phyloP scores from a whole-genome alignment of 2,797 vertebrate genomes.

The Urosaurus nigricauda region DNA sequence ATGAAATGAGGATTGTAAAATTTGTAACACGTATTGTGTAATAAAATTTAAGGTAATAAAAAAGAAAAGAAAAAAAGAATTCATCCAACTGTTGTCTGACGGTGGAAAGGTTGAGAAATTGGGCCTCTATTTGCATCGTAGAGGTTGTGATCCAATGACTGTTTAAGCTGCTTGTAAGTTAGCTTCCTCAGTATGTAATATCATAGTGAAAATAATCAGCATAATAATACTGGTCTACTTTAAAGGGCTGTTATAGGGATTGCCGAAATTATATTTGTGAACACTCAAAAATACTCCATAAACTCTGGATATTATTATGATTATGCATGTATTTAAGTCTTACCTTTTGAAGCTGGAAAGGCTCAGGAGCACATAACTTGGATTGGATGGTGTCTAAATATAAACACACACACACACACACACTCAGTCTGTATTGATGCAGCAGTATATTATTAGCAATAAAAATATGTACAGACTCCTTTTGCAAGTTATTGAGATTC shows the following conservation, averaged over 20 bases:
- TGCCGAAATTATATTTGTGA: background rate
- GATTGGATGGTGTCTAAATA: background rate
- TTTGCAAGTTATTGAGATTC: constrained; percentile 13
- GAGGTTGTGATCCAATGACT: background rate
- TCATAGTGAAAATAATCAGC: background rate
- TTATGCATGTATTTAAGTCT: background rate
- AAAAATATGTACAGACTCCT: constrained; percentile 13
- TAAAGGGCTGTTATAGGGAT: background rate
- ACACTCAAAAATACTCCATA: background rate
- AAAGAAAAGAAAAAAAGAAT: too few species aligned
- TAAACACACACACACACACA: background rate
- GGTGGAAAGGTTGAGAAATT: background rate
- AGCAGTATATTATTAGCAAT: background rate
- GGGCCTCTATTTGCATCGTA: background rate
- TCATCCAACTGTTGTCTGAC: background rate
- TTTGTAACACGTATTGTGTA: too few species aligned
- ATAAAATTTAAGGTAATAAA: too few species aligned
- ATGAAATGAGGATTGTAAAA: too few species aligned
- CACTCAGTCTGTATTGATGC: background rate
- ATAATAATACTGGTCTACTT: background rate
- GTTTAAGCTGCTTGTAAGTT: background rate
- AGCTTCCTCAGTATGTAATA: background rate
- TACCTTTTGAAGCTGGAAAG: background rate
- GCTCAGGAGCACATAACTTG: background rate
- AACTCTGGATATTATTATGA: background rate